phyloP scores from a whole-genome alignment of 2,888 invertebrate genomes.

The Archips crataeganus region DNA sequence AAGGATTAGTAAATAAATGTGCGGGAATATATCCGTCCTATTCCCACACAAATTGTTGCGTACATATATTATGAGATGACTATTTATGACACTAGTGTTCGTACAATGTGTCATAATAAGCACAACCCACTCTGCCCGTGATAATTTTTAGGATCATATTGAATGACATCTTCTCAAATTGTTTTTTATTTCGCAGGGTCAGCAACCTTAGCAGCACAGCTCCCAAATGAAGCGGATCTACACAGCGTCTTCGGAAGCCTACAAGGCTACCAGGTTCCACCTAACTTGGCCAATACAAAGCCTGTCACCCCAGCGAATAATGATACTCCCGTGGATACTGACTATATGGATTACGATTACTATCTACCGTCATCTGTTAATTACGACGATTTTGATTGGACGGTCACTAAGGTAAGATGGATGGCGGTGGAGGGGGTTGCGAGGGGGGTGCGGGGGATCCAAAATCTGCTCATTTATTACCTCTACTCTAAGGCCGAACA shows the following conservation, averaged over 20 bases:
- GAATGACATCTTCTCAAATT: not conserved
- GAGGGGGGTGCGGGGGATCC: too few species aligned
- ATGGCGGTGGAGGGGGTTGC: too few species aligned
- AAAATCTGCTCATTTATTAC: too few species aligned
- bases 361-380: constrained; percentile 62
- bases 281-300: constrained; percentile 33
- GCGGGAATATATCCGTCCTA: too few species aligned
- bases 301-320: constrained; percentile 48
- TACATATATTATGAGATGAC: too few species aligned
- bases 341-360: constrained; percentile 63
- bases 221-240: not conserved
- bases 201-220: constrained; percentile 11
- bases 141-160: too few species aligned
- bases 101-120: too few species aligned
- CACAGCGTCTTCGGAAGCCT: constrained; percentile 57
- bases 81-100: too few species aligned
- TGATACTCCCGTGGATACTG: constrained; percentile 56
- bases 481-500: too few species aligned
- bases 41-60: too few species aligned
- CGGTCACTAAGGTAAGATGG: constrained; percentile 82
- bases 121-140: too few species aligned
- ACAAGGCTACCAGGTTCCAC: constrained; percentile 11
- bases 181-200: constrained; percentile 29
- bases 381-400: constrained; percentile 89
- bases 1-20: too few species aligned